Base-by-base conservation (phyloP, 2,888 invertebrate species). In the Lumbricus terrestris region DNA sequence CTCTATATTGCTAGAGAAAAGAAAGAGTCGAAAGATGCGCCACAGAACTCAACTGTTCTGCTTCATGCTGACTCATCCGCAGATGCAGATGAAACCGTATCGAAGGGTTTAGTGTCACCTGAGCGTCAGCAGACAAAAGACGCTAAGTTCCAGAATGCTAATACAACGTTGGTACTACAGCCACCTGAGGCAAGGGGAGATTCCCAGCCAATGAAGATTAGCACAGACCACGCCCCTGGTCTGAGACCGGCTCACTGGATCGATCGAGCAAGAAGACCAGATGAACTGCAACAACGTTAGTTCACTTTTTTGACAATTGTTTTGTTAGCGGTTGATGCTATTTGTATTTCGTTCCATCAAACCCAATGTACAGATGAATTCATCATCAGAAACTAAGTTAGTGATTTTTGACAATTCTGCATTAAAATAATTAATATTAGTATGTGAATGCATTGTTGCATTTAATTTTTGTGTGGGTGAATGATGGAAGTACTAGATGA, bases 241-340 rank as follows among this genome's bases (percentile, higher is more conserved):
- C 37, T 37, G 35, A 85, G 85, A 85, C 85, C 85, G 5, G 85
- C 85, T 85, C 85, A 85, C 23, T 85, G 85, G 85, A 34, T 85
- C 37, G 85, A 85, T 23, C 35, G 85, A 85, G 85, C 85, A 34
- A 85, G 85, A 85, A 85, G 85, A 85, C 85, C 85, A 35, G 85
- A 37, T 18, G 85, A 85, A 23, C 85, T 23, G 8, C 35, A 20
- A 37, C 35, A 34, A 35, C 35, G 85, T 85, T 18, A 85, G 85
- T 85, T 85, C 20, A 35, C 13, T 35, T 35, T 35, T 18, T 37
- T 85, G 4, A 85, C 6, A 8, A 33, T 83, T 85, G 34, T 13
- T 23, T 37, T 85, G 6, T 35, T 85, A 69, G n/a, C 69, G 8
- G 29, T 69, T 69, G 8, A 69, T n/a, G n/a, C 8, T 69, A 69